These are phyloP conservation scores for Melipona bicolor DNA, from an alignment of 2,888 invertebrate genomes.

Conservation along the genomic window DNA sequence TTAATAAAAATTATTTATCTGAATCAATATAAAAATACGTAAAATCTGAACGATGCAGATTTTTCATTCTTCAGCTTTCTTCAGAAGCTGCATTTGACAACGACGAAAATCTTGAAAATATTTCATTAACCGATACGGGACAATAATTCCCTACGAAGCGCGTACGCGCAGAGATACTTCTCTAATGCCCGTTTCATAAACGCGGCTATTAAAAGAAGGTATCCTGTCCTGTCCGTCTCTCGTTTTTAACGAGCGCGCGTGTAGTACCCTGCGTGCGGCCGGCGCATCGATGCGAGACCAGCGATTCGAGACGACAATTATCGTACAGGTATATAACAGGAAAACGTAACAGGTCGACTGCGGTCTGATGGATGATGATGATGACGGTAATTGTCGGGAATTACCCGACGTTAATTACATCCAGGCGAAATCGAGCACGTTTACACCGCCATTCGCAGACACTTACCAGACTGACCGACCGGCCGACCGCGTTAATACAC, in stretches of 20 bases:
- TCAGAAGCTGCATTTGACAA: too few relatives aligned
- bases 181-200: neutral
- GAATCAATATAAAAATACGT: too few relatives aligned
- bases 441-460: conserved; percentile 66
- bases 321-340: conserved; percentile 72
- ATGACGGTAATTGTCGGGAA: conserved; percentile 73
- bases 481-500: conserved; percentile 67
- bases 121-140: too few relatives aligned
- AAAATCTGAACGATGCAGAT: too few relatives aligned
- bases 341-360: conserved; percentile 73
- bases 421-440: conserved; percentile 64
- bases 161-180: neutral
- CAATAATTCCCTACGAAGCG: too few relatives aligned
- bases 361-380: conserved; percentile 71
- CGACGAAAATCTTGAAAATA: too few relatives aligned
- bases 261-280: neutral
- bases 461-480: conserved; percentile 68
- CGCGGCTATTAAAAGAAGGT: neutral
- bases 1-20: too few relatives aligned
- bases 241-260: conserved; percentile 42
- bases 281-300: conserved; percentile 56
- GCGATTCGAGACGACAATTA: conserved; percentile 69
- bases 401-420: conserved; percentile 72
- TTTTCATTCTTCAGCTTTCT: too few relatives aligned
- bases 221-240: neutral